Evolutionary conservation across 2,888 invertebrate species (phyloP).

Genomic region (Xestia xanthographa): DNA sequence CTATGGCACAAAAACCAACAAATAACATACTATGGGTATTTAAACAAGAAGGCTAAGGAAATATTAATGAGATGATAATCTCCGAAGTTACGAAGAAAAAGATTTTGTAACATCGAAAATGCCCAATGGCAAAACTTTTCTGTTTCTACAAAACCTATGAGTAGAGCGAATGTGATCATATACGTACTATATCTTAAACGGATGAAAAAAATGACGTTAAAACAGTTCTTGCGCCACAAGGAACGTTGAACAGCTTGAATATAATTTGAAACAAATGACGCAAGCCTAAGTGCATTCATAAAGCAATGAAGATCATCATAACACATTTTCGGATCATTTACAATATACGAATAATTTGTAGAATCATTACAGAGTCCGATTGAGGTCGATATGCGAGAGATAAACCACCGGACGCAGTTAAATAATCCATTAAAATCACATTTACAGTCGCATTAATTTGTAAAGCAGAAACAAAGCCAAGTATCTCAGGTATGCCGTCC

Average conservation of each 20-base stretch:
- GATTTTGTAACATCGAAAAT: not conserved
- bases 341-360: slow-evolving; percentile 24
- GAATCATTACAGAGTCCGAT: slow-evolving; percentile 40
- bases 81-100: no score
- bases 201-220: slow-evolving; percentile 1
- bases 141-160: slow-evolving; percentile 1
- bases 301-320: slow-evolving; percentile 36
- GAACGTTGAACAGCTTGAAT: slow-evolving; percentile 11
- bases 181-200: no score
- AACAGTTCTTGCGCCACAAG: not conserved
- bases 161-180: not conserved
- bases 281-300: slow-evolving; percentile 22
- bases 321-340: slow-evolving; percentile 27
- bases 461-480: slow-evolving; percentile 54
- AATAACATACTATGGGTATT: slow-evolving; percentile 7
- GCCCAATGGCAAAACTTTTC: not conserved
- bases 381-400: slow-evolving; percentile 42
- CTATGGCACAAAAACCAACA: slow-evolving; percentile 13
- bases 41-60: not conserved
- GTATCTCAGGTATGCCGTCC: slow-evolving; percentile 55
- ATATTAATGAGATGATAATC: not conserved
- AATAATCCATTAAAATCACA: slow-evolving; percentile 56
- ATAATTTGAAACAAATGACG: slow-evolving; percentile 11
- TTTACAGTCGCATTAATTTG: slow-evolving; percentile 43
- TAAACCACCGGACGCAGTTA: slow-evolving; percentile 42